Base-by-base conservation (phyloP, 2,113 vertebrate species). In the Stigmatopora argus region DNA sequence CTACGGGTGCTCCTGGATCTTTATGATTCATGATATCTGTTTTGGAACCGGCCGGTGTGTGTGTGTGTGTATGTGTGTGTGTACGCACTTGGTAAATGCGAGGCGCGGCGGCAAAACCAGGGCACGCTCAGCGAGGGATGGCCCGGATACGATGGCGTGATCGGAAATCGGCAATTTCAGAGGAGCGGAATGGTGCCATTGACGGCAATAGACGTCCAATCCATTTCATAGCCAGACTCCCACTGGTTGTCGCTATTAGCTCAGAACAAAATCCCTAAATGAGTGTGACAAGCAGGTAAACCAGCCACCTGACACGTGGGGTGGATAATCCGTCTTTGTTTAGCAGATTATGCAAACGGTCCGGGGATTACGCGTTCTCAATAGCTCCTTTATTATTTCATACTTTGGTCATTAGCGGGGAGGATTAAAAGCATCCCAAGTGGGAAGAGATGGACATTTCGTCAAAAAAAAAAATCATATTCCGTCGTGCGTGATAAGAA, bases 81-180 rank as follows among this genome's bases (percentile, higher is more conserved):
- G 58, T 31, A 31, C 26, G 26, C 62, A 68, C 63, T 75, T 18
- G 55, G 72, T 76, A 82, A 75, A 82, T 48, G 79, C 66, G 21
- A 61, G 59, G 45, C 48, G 62, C 52, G 15, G 31, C 10, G 64
- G 51, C 52, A 81, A 72, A 85, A 75, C 69, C 75, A 78, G 80
- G 74, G 26, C 75, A 70, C 14, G 17, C 72, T 82, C 74, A 64
- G 77, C 17, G 2, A 81, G 80, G 77, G 78, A 74, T n/a, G n/a
- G n/a, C n/a, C n/a, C n/a, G n/a, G n/a, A n/a, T n/a, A n/a, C n/a
- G 26, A 31, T 31, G 26, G 26, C 26, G 26, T 31, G 26, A 31
- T 31, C 26, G 26, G 26, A 31, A 31, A 31, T 31, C 26, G 26
- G 2, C 26, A 31, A 31, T 31, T 31, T 31, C 3, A 31, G 26